Conservation (phyloP, 2,113 vertebrate species). For the Panthera tigris region DNA sequence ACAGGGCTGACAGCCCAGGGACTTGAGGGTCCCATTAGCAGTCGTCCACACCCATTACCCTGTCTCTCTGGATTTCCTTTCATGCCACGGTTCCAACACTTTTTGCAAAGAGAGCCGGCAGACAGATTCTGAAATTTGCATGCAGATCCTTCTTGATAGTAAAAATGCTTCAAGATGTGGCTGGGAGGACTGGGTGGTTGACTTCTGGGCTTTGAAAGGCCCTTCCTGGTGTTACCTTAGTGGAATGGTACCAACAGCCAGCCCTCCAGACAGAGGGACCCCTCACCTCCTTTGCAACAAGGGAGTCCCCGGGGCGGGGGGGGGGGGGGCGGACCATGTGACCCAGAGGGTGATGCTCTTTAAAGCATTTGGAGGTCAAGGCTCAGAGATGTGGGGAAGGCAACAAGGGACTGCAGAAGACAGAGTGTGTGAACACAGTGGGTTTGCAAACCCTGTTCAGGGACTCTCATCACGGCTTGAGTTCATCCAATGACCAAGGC, state of each 20-base stretch:
- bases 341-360: neutral
- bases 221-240: neutral
- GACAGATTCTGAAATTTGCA: slow-evolving; percentile 82
- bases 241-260: rapidly evolving
- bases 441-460: neutral
- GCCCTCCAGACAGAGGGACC: neutral
- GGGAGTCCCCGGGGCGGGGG: neutral
- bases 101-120: slow-evolving; percentile 79
- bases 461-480: neutral
- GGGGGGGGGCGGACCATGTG: neutral
- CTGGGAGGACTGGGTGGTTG: neutral
- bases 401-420: neutral
- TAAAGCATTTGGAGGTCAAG: neutral
- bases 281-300: neutral
- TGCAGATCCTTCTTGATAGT: slow-evolving; percentile 74
- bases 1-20: slow-evolving; percentile 84
- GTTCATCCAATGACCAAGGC: neutral
- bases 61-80: slow-evolving; percentile 88
- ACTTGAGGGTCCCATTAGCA: slow-evolving; percentile 84
- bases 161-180: slow-evolving; percentile 83
- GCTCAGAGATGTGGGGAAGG: neutral
- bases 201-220: neutral
- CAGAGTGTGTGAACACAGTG: rapidly evolving
- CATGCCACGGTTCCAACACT: slow-evolving; percentile 70
- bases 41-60: slow-evolving; percentile 82